phyloP scores from a whole-genome alignment of 2,888 invertebrate species.

The Lochmaea capreae region DNA sequence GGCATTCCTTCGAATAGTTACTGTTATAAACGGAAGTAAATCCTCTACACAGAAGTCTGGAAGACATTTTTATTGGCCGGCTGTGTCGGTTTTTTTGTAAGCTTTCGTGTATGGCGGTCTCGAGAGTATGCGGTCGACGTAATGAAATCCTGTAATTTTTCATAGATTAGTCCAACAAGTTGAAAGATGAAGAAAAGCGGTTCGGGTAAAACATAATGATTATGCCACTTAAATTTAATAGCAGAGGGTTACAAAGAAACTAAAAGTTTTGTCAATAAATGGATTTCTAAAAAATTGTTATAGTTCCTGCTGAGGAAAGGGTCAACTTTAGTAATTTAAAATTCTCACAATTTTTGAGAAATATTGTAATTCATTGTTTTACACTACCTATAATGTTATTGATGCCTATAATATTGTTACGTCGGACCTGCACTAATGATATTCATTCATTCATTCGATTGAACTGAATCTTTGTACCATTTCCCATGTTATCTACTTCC shows the following conservation, averaged over 20 bases:
- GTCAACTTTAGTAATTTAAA: too few relatives aligned
- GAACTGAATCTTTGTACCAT: too few relatives aligned
- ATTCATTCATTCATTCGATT: too few relatives aligned
- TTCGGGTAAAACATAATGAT: neutral
- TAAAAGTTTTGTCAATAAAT: conserved; percentile 13
- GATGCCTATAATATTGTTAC: too few relatives aligned
- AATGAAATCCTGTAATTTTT: conserved; percentile 35
- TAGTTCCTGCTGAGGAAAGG: too few relatives aligned
- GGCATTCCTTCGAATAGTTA: conserved; percentile 36
- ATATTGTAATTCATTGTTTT: too few relatives aligned
- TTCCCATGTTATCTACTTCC: too few relatives aligned
- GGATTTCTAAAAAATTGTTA: too few relatives aligned
- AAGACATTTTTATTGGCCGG: conserved; percentile 38
- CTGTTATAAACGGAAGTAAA: conserved; percentile 39
- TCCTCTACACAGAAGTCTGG: conserved; percentile 27
- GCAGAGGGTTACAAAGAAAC: neutral
- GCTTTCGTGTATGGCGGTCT: conserved; percentile 31
- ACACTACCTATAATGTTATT: too few relatives aligned
- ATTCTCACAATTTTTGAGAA: too few relatives aligned
- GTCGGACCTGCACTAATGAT: too few relatives aligned
- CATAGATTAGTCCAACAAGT: conserved; percentile 19
- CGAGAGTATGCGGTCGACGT: conserved; percentile 32
- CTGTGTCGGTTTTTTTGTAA: conserved; percentile 30
- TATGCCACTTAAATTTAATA: conserved; percentile 10
- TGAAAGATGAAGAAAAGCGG: conserved; percentile 23